phyloP scores from a whole-genome alignment of 2,113 vertebrate species.

The Chloebia gouldiae region DNA sequence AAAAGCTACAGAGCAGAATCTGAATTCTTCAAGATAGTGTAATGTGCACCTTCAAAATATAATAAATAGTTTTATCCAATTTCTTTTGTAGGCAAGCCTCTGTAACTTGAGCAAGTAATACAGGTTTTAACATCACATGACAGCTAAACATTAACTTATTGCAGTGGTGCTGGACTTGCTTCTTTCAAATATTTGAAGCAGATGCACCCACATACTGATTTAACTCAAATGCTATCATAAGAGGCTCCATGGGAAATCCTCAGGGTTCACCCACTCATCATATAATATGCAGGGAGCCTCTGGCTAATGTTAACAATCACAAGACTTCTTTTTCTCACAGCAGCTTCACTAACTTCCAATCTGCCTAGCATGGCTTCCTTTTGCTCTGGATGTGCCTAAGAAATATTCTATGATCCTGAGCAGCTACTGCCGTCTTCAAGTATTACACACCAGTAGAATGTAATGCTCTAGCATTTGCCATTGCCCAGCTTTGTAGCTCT shows the following conservation, averaged over 20 bases:
- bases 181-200: neutral
- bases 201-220: neutral
- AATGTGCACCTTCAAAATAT: neutral
- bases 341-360: neutral
- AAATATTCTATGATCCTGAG: neutral
- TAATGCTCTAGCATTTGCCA: neutral
- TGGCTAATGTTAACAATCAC: neutral
- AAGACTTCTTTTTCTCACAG: neutral
- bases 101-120: neutral
- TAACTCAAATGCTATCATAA: neutral
- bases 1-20: neutral
- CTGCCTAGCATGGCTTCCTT: neutral
- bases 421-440: neutral
- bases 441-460: neutral
- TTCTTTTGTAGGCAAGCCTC: neutral
- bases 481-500: neutral
- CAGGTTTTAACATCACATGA: neutral
- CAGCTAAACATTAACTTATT: slow-evolving; percentile 6
- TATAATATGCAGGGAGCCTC: neutral
- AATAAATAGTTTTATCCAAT: neutral
- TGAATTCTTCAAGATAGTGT: neutral
- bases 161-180: neutral
- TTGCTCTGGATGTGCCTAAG: neutral
- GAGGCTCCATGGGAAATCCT: neutral
- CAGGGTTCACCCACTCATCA: neutral